Base-by-base conservation (phyloP, 2,113 vertebrate species). In the Toxotes chatareus region DNA sequence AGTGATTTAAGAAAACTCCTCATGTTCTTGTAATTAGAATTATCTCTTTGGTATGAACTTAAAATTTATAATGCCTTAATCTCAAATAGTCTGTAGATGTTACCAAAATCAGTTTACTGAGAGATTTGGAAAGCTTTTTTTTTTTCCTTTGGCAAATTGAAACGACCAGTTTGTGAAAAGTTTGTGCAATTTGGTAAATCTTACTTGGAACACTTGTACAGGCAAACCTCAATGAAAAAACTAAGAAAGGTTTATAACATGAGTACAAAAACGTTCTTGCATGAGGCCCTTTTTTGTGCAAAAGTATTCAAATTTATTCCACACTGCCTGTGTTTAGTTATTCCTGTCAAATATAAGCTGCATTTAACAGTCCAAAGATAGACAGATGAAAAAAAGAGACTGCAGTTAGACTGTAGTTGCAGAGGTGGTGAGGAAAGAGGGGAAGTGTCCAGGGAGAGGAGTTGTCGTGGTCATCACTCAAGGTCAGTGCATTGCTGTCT, bases 401-500 rank as follows among this genome's bases (percentile, higher is more conserved):
- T 27, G 27, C 27, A 27, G 27, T 27, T 27, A 27, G 27, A 17
- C 49, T 8, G 36, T 57, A 27, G 68, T 8, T n/a, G 11, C 3
- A 49, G 36, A 40, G 4, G 21, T 56, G 23, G 34, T 21, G 64
- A 19, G 21, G 16, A 34, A 12, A 12, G 32, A 46, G 27, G n/a
- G 34, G 23, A 34, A 1, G 11, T 36, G 19, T 36, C 0, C 53
- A 21, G 0, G n/a, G 57, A 51, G n/a, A 21, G 13, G 60, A 36
- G 51, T 51, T 56, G 60, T 53, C 31, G 10, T 5, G 21, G 61
- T 86, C 80, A 56, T 67, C 10, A 17, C 14, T 86, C 75, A 76
- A 79, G 78, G 73, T 72, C 46, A 68, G 21, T 5, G 5, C 53
- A 46, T 1, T 40, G 38, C 4, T 71, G 13, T 46, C 61, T 69